Evolutionary conservation across 23 tunicate species (phyloP).

Genomic region (Styela clava): DNA sequence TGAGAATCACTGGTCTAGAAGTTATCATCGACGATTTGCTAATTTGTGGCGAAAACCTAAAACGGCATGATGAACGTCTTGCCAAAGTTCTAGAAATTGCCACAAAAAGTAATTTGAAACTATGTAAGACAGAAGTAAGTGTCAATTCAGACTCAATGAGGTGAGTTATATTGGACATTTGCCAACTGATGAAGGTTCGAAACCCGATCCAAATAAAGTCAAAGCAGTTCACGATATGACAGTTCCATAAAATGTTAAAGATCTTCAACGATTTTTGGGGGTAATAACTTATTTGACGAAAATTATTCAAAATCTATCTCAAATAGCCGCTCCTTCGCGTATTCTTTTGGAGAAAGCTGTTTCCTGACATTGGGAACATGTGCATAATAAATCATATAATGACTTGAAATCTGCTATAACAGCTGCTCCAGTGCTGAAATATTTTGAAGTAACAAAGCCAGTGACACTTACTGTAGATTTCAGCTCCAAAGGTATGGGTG

Average conservation of each 20-base stretch:
- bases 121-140: neutral
- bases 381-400: too few relatives aligned
- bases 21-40: constrained; percentile 30
- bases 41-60: constrained; percentile 1
- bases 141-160: neutral
- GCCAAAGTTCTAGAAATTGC: neutral
- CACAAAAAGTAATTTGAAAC: neutral
- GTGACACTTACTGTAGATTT: too few relatives aligned
- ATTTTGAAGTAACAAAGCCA: too few relatives aligned
- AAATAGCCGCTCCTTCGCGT: too few relatives aligned
- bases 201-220: neutral
- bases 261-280: neutral
- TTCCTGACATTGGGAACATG: too few relatives aligned
- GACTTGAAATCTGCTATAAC: too few relatives aligned
- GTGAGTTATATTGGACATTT: constrained; percentile 10
- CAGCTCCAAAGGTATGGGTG: too few relatives aligned
- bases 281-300: too few relatives aligned
- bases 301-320: too few relatives aligned
- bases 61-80: constrained; percentile 15
- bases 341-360: too few relatives aligned
- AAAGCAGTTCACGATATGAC: neutral
- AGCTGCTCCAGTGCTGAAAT: too few relatives aligned
- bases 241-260: neutral
- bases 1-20: constrained; percentile 11
- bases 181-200: neutral